Evolutionary conservation across 2,113 vertebrate genomes (phyloP).

Genomic region (Eidolon helvum): DNA sequence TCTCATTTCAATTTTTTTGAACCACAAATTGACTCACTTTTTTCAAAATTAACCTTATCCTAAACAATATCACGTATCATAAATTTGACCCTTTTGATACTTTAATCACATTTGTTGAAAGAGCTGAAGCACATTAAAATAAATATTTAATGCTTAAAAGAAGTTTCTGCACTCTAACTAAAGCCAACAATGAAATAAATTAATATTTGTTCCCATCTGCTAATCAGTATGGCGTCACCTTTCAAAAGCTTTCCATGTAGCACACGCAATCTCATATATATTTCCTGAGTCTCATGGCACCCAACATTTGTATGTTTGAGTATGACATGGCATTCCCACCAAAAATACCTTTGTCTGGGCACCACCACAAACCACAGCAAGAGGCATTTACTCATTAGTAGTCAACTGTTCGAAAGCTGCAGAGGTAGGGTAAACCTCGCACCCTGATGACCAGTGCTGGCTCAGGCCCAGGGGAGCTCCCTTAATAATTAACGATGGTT

Average conservation of each 20-base stretch:
- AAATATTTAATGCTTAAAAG: slow-evolving; percentile 16
- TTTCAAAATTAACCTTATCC: not conserved
- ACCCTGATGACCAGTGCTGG: not conserved
- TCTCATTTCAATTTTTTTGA: not conserved
- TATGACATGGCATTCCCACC: not conserved
- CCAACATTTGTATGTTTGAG: not conserved
- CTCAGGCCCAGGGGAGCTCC: not conserved
- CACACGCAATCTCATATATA: not conserved
- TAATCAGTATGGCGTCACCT: not conserved
- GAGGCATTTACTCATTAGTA: not conserved
- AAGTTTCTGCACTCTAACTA: not conserved
- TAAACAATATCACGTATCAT: not conserved
- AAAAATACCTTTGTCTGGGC: not conserved
- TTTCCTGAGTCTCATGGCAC: not conserved
- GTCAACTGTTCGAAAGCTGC: not conserved
- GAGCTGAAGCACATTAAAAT: not conserved
- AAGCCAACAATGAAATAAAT: not conserved
- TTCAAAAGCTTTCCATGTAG: not conserved
- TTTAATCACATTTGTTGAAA: not conserved
- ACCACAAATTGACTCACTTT: not conserved
- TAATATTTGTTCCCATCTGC: not conserved
- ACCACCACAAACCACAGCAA: not conserved
- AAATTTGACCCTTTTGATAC: not conserved
- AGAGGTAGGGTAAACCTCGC: not conserved
- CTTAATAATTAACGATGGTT: not conserved